A percentile compares a stretch with the other conserved stretches of the same genome.
Conservation (phyloP, 2,797 vertebrate genomes). For the Falco naumanni region DNA sequence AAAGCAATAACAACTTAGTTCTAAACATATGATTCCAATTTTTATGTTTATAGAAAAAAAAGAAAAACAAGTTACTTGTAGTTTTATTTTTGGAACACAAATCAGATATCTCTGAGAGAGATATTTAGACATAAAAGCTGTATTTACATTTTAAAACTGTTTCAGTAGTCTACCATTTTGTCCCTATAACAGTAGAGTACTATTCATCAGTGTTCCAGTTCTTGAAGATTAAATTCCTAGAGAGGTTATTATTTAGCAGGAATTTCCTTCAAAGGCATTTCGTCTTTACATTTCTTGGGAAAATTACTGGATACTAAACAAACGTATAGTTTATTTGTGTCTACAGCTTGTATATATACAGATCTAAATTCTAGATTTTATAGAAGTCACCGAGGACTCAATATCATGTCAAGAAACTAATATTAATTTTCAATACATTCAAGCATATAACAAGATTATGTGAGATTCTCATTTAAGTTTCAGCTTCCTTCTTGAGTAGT, state of each 20-base stretch:
- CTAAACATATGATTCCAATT: constrained; percentile 38
- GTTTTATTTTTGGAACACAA: constrained; percentile 17
- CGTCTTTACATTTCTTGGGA: not conserved
- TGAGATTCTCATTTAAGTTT: not conserved
- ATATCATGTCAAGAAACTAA: not conserved
- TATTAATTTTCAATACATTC: not conserved
- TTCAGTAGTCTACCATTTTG: not conserved
- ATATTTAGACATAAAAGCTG: not conserved
- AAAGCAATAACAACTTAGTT: constrained; percentile 28
- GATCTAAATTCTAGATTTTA: not conserved
- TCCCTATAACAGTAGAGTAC: not conserved
- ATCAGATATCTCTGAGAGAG: not conserved
- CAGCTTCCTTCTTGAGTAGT: not conserved
- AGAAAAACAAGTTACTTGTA: not conserved
- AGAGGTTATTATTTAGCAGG: not conserved
- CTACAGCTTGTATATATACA: not conserved
- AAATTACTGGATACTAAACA: not conserved
- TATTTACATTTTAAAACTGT: constrained; percentile 2
- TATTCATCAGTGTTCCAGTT: not conserved
- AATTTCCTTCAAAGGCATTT: constrained; percentile 3
- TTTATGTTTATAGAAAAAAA: not conserved
- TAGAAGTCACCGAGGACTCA: not conserved
- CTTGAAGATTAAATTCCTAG: not conserved
- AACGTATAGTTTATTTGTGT: not conserved
- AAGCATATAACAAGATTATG: not conserved